Conservation (phyloP, 2,113 vertebrate genomes). For the Beaufortia kweichowensis region DNA sequence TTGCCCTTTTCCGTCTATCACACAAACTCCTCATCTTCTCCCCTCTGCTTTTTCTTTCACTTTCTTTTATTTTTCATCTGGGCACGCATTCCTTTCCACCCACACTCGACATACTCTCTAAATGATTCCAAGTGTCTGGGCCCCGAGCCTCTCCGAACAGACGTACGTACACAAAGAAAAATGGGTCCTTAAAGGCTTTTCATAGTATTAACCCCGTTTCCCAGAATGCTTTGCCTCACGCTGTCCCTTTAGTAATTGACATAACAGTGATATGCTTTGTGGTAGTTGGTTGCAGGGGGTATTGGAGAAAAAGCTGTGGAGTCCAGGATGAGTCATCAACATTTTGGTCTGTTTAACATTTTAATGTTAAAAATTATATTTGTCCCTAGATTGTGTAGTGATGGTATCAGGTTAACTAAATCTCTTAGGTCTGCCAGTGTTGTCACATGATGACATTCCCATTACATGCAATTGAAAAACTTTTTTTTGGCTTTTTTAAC, state of each 20-base stretch:
- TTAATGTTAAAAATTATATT: no score
- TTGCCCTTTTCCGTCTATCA: constrained; percentile 69
- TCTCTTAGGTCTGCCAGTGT: no score
- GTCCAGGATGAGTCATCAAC: not conserved
- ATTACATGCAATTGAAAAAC: no score
- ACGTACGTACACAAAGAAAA: constrained; percentile 18
- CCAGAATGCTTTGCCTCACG: not conserved
- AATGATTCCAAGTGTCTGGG: constrained; percentile 82
- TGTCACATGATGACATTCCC: no score
- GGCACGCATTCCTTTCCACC: constrained; percentile 80
- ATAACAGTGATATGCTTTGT: not conserved
- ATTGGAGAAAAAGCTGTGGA: not conserved
- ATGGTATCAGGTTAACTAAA: no score
- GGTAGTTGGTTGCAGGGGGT: not conserved
- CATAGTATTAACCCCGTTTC: constrained; percentile 23
- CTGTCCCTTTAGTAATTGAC: not conserved
- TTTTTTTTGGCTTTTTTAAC: no score
- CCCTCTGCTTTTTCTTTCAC: constrained; percentile 76
- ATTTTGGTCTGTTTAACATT: not conserved
- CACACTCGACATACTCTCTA: constrained; percentile 77
- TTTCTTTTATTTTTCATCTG: constrained; percentile 77
- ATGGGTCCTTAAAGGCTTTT: not conserved
- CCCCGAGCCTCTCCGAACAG: constrained; percentile 59
- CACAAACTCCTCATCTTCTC: constrained; percentile 66
- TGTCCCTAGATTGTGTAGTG: no score